Base-by-base conservation (phyloP, 2,888 invertebrate species). In the Caenorhabditis japonica region DNA sequence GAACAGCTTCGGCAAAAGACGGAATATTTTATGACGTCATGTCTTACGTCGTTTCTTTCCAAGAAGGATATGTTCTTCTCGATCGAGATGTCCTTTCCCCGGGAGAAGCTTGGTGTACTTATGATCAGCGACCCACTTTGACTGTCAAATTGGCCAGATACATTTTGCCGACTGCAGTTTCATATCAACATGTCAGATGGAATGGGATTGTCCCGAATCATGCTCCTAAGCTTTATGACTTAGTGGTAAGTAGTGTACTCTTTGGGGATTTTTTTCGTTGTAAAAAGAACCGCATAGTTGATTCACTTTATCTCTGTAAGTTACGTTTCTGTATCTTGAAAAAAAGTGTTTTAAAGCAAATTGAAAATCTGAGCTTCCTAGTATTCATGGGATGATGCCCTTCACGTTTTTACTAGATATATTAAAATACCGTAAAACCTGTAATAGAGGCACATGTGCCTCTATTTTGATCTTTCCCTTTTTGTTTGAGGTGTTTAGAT, bases 31-130 rank as follows among this genome's bases (percentile, higher is more conserved):
- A 66, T n/a, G 72, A 72, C 38, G 23, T 66, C 15, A 49, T 72
- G 41, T 60, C 59, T 5, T 72, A 72, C 44, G 25, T 72, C n/a
- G 60, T 60, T 23, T 39, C 66, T 5, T 72, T 72, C 38, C 41
- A 72, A 36, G 66, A 53, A 8, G 72, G 64, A 17, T 72, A 72
- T 34, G 72, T 60, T 4, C 39, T 72, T 27, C 66, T 72, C 15
- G 73, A 73, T 36, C 66, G 73, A 2, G 73, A 73, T 3, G 27
- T 44, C 23, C 34, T 73, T 3, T n/a, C 49, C 1, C 73, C 73
- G n/a, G 73, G 73, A 25, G 73, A 73, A 30, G 73, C 73, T 0
- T 73, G 73, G 73, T 73, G 73, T 30, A 58, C 68, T 4, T 58
- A 58, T 12, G 68, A 68, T 17, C 33, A 43, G 10, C 43, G 38